phyloP scores from a whole-genome alignment of 2,113 vertebrate genomes.

The Hoplias malabaricus region DNA sequence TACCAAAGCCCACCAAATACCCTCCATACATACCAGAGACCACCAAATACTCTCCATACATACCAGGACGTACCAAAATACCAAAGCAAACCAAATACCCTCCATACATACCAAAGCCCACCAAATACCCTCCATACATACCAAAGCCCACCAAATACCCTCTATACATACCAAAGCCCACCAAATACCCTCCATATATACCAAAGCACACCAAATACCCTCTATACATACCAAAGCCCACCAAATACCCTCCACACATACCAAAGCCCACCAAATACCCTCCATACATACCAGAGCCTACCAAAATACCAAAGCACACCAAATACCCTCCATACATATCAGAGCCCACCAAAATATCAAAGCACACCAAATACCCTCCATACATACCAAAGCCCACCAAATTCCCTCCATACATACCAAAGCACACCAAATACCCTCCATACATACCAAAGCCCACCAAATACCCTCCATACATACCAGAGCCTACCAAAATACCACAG shows the following conservation, averaged over 20 bases:
- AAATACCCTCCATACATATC: not conserved
- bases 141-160: not conserved
- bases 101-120: not conserved
- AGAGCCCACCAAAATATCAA: too few species aligned
- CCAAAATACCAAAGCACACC: not conserved
- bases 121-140: slow-evolving; percentile 2
- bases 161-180: not conserved
- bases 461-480: not conserved
- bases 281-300: not conserved
- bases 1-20: not conserved
- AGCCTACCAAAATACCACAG: too few species aligned
- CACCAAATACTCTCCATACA: not conserved
- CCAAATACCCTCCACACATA: not conserved
- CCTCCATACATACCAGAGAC: not conserved
- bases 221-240: not conserved
- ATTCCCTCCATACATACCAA: not conserved
- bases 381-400: not conserved
- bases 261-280: not conserved
- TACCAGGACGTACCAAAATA: too few species aligned
- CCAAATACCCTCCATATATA: not conserved
- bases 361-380: not conserved
- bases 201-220: not conserved
- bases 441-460: not conserved
- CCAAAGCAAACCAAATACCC: not conserved
- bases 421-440: not conserved